Conservation (phyloP, 2,888 invertebrate genomes). For the Caenorhabditis panamensis region DNA sequence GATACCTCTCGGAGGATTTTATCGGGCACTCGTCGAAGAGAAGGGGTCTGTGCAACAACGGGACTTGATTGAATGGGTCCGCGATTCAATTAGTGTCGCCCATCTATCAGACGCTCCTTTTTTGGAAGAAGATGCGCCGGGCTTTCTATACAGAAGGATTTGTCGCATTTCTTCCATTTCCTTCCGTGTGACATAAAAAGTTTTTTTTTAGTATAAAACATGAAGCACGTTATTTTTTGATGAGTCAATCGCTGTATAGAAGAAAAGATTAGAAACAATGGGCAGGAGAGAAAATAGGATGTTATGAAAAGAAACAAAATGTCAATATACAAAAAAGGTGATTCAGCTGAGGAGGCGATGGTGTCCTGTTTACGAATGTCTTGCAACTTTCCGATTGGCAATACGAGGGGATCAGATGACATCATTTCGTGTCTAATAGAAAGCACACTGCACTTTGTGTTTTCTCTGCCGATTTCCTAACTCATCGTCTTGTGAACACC, state of each 20-base stretch:
- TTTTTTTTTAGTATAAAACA: slow-evolving; percentile 32
- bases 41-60: slow-evolving; percentile 5
- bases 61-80: slow-evolving; percentile 46
- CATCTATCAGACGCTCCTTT: slow-evolving; percentile 12
- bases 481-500: slow-evolving; percentile 14
- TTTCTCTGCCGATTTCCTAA: background rate
- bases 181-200: slow-evolving; percentile 26
- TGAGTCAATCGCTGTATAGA: slow-evolving; percentile 52
- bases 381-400: slow-evolving; percentile 19
- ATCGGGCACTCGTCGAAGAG: slow-evolving; percentile 1
- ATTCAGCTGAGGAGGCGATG: slow-evolving; percentile 28
- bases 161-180: slow-evolving; percentile 17
- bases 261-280: slow-evolving; percentile 41
- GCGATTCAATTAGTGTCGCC: slow-evolving; percentile 44
- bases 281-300: slow-evolving; percentile 21
- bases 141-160: slow-evolving; percentile 6
- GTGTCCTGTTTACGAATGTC: slow-evolving; percentile 45
- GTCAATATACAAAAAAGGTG: slow-evolving; percentile 35
- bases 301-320: slow-evolving; percentile 49
- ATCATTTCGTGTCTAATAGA: slow-evolving; percentile 44
- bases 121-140: slow-evolving; percentile 3
- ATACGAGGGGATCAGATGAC: slow-evolving; percentile 27
- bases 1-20: slow-evolving; percentile 37
- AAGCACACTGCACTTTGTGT: slow-evolving; percentile 41
- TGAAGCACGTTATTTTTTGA: slow-evolving; percentile 37